Evolutionary conservation across 2,888 invertebrate species (phyloP).

Genomic region (Nomada flava): DNA sequence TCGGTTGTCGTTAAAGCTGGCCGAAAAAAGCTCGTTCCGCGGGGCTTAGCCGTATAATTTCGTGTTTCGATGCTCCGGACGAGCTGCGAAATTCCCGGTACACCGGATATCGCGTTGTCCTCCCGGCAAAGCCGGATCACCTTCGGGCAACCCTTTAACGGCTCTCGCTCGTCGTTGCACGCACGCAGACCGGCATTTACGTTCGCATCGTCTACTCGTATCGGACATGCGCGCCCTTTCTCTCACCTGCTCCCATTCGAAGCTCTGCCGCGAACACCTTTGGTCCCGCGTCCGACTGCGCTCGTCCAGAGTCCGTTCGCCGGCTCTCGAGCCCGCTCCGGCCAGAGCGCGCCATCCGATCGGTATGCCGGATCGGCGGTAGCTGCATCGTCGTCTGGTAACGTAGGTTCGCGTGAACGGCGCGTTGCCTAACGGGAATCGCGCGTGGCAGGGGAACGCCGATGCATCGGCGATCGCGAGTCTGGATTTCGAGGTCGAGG

Average conservation of each 20-base stretch:
- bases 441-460: slow-evolving; percentile 63
- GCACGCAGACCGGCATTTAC: slow-evolving; percentile 37
- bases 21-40: slow-evolving; percentile 24
- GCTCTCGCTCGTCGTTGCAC: slow-evolving; percentile 28
- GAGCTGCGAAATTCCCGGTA: slow-evolving; percentile 34
- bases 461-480: slow-evolving; percentile 53
- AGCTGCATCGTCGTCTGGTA: slow-evolving; percentile 50
- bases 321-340: slow-evolving; percentile 31
- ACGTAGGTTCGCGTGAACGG: slow-evolving; percentile 65
- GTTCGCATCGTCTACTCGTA: slow-evolving; percentile 38
- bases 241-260: slow-evolving; percentile 4
- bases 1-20: slow-evolving; percentile 34
- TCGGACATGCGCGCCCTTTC: neutral
- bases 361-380: slow-evolving; percentile 65
- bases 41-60: slow-evolving; percentile 44
- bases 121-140: slow-evolving; percentile 34
- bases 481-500: slow-evolving; percentile 31
- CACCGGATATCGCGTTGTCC: slow-evolving; percentile 45
- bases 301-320: slow-evolving; percentile 23
- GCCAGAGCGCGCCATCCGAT: slow-evolving; percentile 42
- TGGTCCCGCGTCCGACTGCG: neutral
- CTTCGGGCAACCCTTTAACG: slow-evolving; percentile 44
- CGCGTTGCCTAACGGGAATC: slow-evolving; percentile 66
- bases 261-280: slow-evolving; percentile 24
- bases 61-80: slow-evolving; percentile 22